Percentiles rank a stretch among this genome's conserved stretches.
These are phyloP conservation scores for Mermis nigrescens DNA, from an alignment of 2,888 invertebrate genomes.

Conservation along the genomic window DNA sequence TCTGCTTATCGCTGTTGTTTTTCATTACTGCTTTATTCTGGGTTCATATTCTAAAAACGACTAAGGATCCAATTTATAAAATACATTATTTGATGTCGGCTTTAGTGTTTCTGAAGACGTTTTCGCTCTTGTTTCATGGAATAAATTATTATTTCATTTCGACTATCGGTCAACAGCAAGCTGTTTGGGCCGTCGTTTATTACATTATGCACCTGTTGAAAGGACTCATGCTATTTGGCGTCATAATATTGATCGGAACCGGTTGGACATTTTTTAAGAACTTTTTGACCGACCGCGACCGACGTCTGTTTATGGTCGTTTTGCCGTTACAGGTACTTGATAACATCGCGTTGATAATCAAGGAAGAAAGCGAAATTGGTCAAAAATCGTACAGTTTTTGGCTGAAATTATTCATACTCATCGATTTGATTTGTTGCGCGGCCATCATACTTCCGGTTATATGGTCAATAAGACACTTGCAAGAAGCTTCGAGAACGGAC, in stretches of 20 bases:
- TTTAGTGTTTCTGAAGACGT: slow-evolving; percentile 68
- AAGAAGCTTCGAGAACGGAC: slow-evolving; percentile 82
- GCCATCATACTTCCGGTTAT: slow-evolving; percentile 90
- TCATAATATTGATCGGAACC: slow-evolving; percentile 83
- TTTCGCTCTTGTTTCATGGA: slow-evolving; percentile 81
- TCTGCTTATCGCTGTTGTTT: slow-evolving; percentile 72
- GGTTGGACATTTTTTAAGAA: slow-evolving; percentile 98
- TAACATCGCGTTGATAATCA: slow-evolving; percentile 86
- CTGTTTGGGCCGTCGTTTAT: slow-evolving; percentile 89
- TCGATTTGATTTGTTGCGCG: slow-evolving; percentile 85
- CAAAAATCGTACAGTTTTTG: slow-evolving; percentile 70
- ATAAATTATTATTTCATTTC: slow-evolving; percentile 62
- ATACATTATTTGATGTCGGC: slow-evolving; percentile 92
- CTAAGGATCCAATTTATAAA: slow-evolving; percentile 48
- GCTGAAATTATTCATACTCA: slow-evolving; percentile 63
- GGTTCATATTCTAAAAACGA: slow-evolving; percentile 61
- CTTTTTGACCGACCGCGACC: slow-evolving; percentile 80
- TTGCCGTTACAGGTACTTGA: slow-evolving; percentile 89
- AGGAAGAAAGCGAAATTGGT: slow-evolving; percentile 86
- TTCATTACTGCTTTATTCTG: slow-evolving; percentile 72
- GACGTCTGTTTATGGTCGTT: slow-evolving; percentile 88
- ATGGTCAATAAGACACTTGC: slow-evolving; percentile 87
- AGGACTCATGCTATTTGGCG: slow-evolving; percentile 79
- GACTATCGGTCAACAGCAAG: slow-evolving; percentile 71
- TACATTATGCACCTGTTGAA: slow-evolving; percentile 91